phyloP scores from a whole-genome alignment of 2,888 invertebrate genomes.

The Orgyia antiqua region DNA sequence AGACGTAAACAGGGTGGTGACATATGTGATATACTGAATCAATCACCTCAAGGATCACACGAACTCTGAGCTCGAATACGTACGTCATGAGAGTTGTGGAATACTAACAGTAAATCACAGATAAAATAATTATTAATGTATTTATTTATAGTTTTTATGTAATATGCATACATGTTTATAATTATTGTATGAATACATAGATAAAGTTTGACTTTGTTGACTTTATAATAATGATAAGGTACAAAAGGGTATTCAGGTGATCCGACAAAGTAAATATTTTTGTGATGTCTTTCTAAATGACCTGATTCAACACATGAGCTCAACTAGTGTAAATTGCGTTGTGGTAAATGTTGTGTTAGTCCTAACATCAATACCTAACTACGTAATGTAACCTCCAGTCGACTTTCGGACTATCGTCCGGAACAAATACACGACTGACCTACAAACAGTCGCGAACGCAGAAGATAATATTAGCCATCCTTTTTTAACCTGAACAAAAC shows the following conservation, averaged over 20 bases:
- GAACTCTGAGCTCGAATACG: too few relatives aligned
- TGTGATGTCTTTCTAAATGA: constrained; percentile 26
- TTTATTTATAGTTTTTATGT: too few relatives aligned
- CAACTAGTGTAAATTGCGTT: constrained; percentile 26
- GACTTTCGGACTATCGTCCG: constrained; percentile 76
- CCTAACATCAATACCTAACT: constrained; percentile 56
- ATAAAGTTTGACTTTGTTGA: too few relatives aligned
- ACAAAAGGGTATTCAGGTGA: neutral
- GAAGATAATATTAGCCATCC: constrained; percentile 59
- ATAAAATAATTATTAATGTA: too few relatives aligned
- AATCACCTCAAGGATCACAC: too few relatives aligned
- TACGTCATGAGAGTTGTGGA: too few relatives aligned
- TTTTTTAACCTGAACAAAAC: constrained; percentile 41
- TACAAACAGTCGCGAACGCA: constrained; percentile 69
- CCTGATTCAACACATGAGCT: constrained; percentile 22
- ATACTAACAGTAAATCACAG: too few relatives aligned
- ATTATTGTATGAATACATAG: too few relatives aligned
- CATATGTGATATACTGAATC: too few relatives aligned
- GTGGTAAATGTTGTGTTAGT: constrained; percentile 34
- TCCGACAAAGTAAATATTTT: constrained; percentile 13
- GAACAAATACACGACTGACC: constrained; percentile 76
- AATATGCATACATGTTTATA: too few relatives aligned
- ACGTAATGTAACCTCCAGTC: constrained; percentile 74
- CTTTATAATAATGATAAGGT: too few relatives aligned
- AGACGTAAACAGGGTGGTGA: too few relatives aligned